These are phyloP conservation scores for Aquatica leii DNA, from an alignment of 2,888 invertebrate genomes.

Conservation along the genomic window DNA sequence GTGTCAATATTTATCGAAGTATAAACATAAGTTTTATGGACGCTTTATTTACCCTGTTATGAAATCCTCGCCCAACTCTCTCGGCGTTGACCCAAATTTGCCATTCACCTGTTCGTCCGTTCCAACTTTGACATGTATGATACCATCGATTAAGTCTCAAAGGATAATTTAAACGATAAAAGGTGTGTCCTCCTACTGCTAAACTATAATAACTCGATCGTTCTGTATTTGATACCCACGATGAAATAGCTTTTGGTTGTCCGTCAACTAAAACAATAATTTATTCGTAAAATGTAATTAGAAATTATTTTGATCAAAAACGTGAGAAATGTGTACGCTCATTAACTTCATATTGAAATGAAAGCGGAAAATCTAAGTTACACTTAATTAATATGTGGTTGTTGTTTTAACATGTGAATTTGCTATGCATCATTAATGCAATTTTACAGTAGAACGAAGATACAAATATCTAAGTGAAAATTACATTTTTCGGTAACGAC, in stretches of 20 bases:
- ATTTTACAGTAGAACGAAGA: too few relatives aligned
- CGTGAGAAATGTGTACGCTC: too few relatives aligned
- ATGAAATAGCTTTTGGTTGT: slow-evolving; percentile 75
- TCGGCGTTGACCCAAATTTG: slow-evolving; percentile 89
- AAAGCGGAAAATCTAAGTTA: too few relatives aligned
- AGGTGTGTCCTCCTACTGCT: slow-evolving; percentile 82
- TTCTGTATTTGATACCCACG: slow-evolving; percentile 82
- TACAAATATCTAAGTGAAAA: too few relatives aligned
- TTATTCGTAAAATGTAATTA: not conserved
- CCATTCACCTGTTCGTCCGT: slow-evolving; percentile 89
- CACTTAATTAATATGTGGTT: too few relatives aligned
- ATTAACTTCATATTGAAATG: too few relatives aligned
- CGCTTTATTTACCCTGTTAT: slow-evolving; percentile 76
- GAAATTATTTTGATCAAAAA: not conserved
- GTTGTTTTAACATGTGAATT: too few relatives aligned
- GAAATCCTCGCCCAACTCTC: slow-evolving; percentile 84
- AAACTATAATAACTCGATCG: slow-evolving; percentile 84
- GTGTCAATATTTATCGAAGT: too few relatives aligned
- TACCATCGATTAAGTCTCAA: slow-evolving; percentile 78
- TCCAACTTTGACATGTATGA: slow-evolving; percentile 89
- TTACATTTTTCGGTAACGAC: too few relatives aligned
- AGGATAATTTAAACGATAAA: slow-evolving; percentile 79
- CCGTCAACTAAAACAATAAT: slow-evolving; percentile 69
- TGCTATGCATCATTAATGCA: too few relatives aligned
- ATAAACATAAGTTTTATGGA: too few relatives aligned